Evolutionary conservation across 35 echinoderm and acorn worm species (phyloP).

Genomic region (Stichopus chloronotus): DNA sequence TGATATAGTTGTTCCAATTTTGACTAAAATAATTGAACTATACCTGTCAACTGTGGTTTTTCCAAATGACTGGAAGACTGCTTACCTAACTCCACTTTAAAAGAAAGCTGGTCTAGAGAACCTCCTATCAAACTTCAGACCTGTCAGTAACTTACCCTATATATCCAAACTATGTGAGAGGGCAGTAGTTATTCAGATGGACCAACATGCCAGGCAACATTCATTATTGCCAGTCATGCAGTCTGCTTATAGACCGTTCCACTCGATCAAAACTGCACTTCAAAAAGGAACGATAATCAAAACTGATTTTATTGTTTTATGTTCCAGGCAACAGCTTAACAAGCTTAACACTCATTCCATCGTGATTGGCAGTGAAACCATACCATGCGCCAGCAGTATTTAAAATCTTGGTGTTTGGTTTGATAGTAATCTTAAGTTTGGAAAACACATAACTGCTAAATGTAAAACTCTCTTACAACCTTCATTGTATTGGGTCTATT

Average conservation of each 20-base stretch:
- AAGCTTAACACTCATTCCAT: too few species aligned
- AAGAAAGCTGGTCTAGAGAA: not conserved
- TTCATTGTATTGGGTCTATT: too few species aligned
- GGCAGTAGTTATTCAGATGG: slow-evolving; percentile 13
- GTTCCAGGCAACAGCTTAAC: too few species aligned
- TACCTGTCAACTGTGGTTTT: slow-evolving; percentile 24
- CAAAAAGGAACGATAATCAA: too few species aligned
- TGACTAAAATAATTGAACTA: slow-evolving; percentile 1
- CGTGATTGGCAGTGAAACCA: too few species aligned
- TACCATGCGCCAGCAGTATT: too few species aligned
- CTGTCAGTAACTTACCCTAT: slow-evolving; percentile 25
- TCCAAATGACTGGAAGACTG: slow-evolving; percentile 20
- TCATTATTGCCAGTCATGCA: slow-evolving; percentile 28
- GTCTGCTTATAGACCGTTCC: not conserved
- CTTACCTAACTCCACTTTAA: not conserved
- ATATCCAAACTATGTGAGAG: not conserved
- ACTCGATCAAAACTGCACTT: too few species aligned
- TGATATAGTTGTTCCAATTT: not conserved
- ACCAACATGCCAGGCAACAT: not conserved
- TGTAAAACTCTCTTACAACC: too few species aligned
- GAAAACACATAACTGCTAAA: too few species aligned
- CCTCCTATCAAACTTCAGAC: slow-evolving; percentile 1
- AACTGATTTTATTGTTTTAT: too few species aligned
- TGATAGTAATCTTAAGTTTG: too few species aligned
- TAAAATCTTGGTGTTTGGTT: too few species aligned